Conservation (phyloP, 2,888 invertebrate species). For the Diabrotica balteata region DNA sequence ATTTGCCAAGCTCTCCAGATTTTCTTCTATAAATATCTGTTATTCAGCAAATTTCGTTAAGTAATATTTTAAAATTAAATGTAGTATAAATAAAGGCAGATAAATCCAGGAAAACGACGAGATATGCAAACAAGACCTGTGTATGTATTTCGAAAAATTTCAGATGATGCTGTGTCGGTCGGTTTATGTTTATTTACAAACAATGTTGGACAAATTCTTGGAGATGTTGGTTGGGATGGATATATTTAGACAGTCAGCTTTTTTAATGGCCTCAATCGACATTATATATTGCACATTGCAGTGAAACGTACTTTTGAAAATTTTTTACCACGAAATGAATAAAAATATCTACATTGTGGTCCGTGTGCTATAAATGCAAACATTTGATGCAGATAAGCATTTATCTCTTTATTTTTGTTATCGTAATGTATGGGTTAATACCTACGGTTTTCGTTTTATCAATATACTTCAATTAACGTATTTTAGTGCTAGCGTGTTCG, state of each 20-base stretch:
- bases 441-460: too few relatives aligned
- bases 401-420: too few relatives aligned
- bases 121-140: constrained; percentile 1
- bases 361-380: too few relatives aligned
- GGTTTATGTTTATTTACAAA: too few relatives aligned
- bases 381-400: too few relatives aligned
- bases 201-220: background rate
- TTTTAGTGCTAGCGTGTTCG: too few relatives aligned
- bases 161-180: constrained; percentile 3
- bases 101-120: constrained; percentile 8
- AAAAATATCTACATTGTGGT: too few relatives aligned
- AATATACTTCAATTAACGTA: too few relatives aligned
- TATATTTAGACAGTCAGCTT: background rate
- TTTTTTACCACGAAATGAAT: too few relatives aligned
- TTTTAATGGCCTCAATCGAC: background rate
- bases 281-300: too few relatives aligned
- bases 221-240: background rate
- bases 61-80: constrained; percentile 22
- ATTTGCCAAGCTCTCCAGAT: constrained; percentile 18
- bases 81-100: constrained; percentile 17
- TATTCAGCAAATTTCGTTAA: constrained; percentile 26
- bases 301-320: too few relatives aligned
- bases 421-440: too few relatives aligned
- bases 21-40: constrained; percentile 26
- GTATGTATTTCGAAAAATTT: constrained; percentile 2